These are phyloP conservation scores for Peromyscus eremicus DNA, from an alignment of 2,797 vertebrate genomes.

Conservation along the genomic window DNA sequence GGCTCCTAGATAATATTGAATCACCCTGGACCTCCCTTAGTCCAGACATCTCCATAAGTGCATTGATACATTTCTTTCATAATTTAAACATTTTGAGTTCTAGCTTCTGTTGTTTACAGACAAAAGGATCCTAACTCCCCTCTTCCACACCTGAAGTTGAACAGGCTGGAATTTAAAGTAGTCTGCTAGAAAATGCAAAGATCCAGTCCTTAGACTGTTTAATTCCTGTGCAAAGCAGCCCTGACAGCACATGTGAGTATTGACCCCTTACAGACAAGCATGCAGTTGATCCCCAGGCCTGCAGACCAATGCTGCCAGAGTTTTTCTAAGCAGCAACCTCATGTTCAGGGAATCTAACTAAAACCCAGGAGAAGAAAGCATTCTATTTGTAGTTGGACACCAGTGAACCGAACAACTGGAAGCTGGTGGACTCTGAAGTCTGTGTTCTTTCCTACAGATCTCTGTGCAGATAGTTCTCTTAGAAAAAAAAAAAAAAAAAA, in stretches of 20 bases:
- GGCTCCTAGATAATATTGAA: background rate
- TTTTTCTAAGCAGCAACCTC: background rate
- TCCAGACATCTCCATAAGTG: background rate
- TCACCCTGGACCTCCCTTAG: background rate
- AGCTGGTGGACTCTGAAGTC: background rate
- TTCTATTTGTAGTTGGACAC: background rate
- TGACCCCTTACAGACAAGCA: background rate
- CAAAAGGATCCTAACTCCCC: background rate
- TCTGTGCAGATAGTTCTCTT: background rate
- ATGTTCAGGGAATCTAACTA: background rate
- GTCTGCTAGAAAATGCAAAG: slow-evolving; percentile 1
- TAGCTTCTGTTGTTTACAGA: background rate
- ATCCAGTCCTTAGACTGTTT: background rate
- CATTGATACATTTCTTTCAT: background rate
- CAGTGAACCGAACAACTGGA: background rate
- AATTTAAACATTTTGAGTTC: slow-evolving; percentile 13
- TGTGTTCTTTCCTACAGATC: background rate
- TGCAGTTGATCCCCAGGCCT: background rate
- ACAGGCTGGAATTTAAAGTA: background rate
- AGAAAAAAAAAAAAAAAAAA: background rate
- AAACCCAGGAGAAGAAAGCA: background rate
- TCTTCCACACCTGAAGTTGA: background rate
- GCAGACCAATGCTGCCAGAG: background rate
- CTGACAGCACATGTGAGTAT: background rate
- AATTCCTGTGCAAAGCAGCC: background rate